Conservation (phyloP, 2,888 invertebrate genomes). For the Hypena proboscidalis region DNA sequence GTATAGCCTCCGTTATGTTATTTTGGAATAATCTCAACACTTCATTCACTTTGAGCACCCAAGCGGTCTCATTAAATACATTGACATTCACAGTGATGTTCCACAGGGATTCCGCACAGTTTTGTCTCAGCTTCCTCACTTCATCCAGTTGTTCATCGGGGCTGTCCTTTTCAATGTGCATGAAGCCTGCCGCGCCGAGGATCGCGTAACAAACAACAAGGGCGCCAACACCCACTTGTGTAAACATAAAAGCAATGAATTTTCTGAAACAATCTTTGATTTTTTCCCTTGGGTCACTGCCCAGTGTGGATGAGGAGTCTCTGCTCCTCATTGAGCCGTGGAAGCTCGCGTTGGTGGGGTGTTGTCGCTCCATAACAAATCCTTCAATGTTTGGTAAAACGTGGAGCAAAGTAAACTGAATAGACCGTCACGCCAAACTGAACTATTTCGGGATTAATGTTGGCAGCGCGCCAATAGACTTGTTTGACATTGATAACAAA, state of each 20-base stretch:
- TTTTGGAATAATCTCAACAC: slow-evolving; percentile 88
- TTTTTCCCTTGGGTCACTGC: slow-evolving; percentile 89
- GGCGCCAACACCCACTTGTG: slow-evolving; percentile 95
- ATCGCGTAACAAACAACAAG: slow-evolving; percentile 94
- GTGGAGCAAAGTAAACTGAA: slow-evolving; percentile 46
- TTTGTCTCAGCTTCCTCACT: slow-evolving; percentile 79
- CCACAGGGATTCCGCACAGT: slow-evolving; percentile 89
- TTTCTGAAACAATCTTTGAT: slow-evolving; percentile 94
- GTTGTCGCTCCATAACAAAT: slow-evolving; percentile 67
- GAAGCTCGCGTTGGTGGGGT: slow-evolving; percentile 67
- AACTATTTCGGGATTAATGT: slow-evolving; percentile 69
- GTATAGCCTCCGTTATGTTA: slow-evolving; percentile 87
- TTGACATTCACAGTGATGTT: slow-evolving; percentile 87
- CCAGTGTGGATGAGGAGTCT: slow-evolving; percentile 88
- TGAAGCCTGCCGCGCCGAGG: slow-evolving; percentile 93
- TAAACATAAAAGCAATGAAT: slow-evolving; percentile 96
- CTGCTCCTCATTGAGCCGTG: slow-evolving; percentile 87
- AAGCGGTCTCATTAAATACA: slow-evolving; percentile 88
- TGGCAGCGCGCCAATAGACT: slow-evolving; percentile 67
- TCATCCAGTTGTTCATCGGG: slow-evolving; percentile 80
- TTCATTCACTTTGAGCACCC: slow-evolving; percentile 85
- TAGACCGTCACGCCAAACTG: slow-evolving; percentile 45
- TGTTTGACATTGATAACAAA: slow-evolving; percentile 65
- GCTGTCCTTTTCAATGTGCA: slow-evolving; percentile 89
- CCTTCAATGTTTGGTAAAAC: slow-evolving; percentile 31